phyloP scores from a whole-genome alignment of 2,113 vertebrate species.

The Callionymus lyra region DNA sequence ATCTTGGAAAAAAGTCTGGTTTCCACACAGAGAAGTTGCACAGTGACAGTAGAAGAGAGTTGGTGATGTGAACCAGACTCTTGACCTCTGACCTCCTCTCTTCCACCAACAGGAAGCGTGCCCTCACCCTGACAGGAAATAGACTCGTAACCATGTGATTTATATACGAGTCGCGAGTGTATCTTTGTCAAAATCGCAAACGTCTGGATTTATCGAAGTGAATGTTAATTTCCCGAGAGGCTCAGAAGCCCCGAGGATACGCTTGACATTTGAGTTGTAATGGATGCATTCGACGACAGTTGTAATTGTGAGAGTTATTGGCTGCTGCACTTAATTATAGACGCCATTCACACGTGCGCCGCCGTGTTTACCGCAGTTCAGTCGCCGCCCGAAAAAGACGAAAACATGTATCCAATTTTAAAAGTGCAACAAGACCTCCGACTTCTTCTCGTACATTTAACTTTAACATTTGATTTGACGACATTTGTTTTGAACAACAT shows the following conservation, averaged over 20 bases:
- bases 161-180: conserved; percentile 35
- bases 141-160: conserved; percentile 33
- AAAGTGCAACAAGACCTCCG: background rate
- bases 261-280: conserved; percentile 37
- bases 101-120: conserved; percentile 43
- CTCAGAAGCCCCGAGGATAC: conserved; percentile 27
- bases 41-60: conserved; percentile 15
- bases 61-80: conserved; percentile 53
- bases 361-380: background rate
- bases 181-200: conserved; percentile 47
- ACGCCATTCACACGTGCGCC: conserved; percentile 1
- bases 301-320: conserved; percentile 18
- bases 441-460: too few species aligned
- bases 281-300: conserved; percentile 23
- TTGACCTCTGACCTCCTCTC: conserved; percentile 35
- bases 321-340: background rate
- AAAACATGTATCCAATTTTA: background rate
- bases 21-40: too few species aligned
- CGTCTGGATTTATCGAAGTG: conserved; percentile 43
- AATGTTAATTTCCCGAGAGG: conserved; percentile 40
- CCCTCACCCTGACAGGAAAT: conserved; percentile 39
- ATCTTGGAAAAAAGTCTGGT: conserved; percentile 4
- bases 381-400: background rate
- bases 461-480: too few species aligned
- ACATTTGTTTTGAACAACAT: too few species aligned